Base-by-base conservation (phyloP, 2,113 vertebrate species). In the Atherinomorus stipes region DNA sequence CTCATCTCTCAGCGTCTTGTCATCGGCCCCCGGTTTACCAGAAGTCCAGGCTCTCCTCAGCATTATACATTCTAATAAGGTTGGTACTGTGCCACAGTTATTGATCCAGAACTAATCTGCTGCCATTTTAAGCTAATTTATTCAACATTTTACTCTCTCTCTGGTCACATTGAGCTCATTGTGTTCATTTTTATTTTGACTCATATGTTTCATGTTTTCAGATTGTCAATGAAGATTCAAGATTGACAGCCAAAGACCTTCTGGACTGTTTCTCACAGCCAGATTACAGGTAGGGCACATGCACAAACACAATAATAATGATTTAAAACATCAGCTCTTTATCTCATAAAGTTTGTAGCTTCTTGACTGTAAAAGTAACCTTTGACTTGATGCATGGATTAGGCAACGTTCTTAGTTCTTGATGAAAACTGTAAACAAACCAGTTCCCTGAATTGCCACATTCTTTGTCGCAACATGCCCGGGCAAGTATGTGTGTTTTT, bases 261-360 rank as follows among this genome's bases (percentile, higher is more conserved):
- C 93, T 95, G 25, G 91, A 94, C 6, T 98, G 96, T 85, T 90
- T 97, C 81, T 95, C 95, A 59, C 95, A 96, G 16, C 89, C 93
- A 40, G 84, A 93, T 0, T 98, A 96, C 83, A 93, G 96, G 97
- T 98, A 90, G 86, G 38, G 3, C 34, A 54, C 26, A 53, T 6
- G 56, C 50, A 57, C 40, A 69, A 1, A 18, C n/a, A 21, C 6
- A 38, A 26, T 7, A n/a, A 12, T 16, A 0, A 37, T 52, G 11
- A 28, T n/a, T 18, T 5, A 9, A 26, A 34, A 7, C 31, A 34
- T 34, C 28, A 28, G 6, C 16, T 44, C 16, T 15, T 44, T 18
- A 3, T 44, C 16, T 18, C 1, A 18, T 16, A 47, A 47, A 7
- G 7, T 7, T 19, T 47, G 44, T 15, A 7, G 19, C 34, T 9